A percentile compares a stretch with the other conserved stretches of the same genome.
These are phyloP conservation scores for Vulpes vulpes DNA, from an alignment of 2,113 vertebrate genomes.

Conservation along the genomic window DNA sequence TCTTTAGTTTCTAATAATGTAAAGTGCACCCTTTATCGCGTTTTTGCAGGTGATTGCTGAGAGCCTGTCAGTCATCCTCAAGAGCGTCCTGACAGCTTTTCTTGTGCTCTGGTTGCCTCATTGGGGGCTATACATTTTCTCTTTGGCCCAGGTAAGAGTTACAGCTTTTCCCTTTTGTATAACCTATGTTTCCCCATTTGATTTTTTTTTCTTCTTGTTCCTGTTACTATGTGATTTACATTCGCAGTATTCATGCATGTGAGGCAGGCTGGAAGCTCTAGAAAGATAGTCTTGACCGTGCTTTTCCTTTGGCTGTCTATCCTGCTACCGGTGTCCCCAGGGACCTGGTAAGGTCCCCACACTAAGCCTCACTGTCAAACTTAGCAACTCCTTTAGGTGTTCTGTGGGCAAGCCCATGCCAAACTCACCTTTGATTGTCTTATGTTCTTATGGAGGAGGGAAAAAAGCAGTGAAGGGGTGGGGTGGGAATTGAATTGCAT, in stretches of 20 bases:
- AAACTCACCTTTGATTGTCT: conserved; percentile 32
- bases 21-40: conserved; percentile 3
- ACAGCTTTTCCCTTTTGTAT: background rate
- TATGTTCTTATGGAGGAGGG: background rate
- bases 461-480: background rate
- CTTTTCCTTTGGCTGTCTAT: background rate
- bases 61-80: conserved; percentile 94
- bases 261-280: background rate
- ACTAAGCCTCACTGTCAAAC: background rate
- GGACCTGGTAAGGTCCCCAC: background rate
- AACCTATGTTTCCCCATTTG: background rate
- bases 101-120: conserved; percentile 91
- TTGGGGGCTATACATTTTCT: conserved; percentile 95
- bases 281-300: background rate
- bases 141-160: conserved; percentile 92
- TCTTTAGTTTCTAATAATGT: background rate
- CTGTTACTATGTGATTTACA: background rate
- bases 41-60: conserved; percentile 92
- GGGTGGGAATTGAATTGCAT: background rate
- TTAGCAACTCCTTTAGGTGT: background rate
- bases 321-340: background rate
- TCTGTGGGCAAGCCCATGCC: background rate
- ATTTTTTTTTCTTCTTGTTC: conserved; percentile 16
- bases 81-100: conserved; percentile 92
- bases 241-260: background rate